phyloP scores from a whole-genome alignment of 2,113 vertebrate genomes.

The Ivindomyrus marchei region DNA sequence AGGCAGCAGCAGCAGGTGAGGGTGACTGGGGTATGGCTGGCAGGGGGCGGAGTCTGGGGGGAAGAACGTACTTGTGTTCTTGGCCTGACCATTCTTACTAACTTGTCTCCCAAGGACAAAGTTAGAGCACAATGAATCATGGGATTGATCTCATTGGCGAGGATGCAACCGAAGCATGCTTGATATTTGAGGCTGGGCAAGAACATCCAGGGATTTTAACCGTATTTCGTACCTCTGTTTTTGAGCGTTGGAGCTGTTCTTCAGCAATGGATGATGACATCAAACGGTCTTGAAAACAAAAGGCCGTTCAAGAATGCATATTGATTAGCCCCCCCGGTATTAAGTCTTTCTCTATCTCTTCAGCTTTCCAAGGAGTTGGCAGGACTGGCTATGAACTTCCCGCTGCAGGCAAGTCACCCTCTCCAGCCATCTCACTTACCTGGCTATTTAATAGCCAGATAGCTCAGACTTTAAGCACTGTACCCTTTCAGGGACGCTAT shows the following conservation, averaged over 20 bases:
- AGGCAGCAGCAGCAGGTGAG: slow-evolving; percentile 50
- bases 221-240: background rate
- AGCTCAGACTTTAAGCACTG: background rate
- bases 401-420: slow-evolving; percentile 39
- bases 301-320: background rate
- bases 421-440: background rate
- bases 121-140: background rate
- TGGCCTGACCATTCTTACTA: background rate
- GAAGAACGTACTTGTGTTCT: no score
- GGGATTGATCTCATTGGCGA: background rate
- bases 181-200: background rate
- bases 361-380: slow-evolving; percentile 49
- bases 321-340: background rate
- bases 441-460: background rate
- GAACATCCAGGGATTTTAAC: background rate
- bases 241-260: background rate
- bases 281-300: background rate
- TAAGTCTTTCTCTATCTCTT: background rate
- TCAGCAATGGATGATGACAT: background rate
- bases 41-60: background rate
- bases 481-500: background rate
- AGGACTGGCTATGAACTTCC: slow-evolving; percentile 46
- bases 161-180: background rate
- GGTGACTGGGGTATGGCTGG: background rate
- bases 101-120: background rate